phyloP scores from a whole-genome alignment of 2,797 vertebrate genomes.

The Mormyrops attenuatus region DNA sequence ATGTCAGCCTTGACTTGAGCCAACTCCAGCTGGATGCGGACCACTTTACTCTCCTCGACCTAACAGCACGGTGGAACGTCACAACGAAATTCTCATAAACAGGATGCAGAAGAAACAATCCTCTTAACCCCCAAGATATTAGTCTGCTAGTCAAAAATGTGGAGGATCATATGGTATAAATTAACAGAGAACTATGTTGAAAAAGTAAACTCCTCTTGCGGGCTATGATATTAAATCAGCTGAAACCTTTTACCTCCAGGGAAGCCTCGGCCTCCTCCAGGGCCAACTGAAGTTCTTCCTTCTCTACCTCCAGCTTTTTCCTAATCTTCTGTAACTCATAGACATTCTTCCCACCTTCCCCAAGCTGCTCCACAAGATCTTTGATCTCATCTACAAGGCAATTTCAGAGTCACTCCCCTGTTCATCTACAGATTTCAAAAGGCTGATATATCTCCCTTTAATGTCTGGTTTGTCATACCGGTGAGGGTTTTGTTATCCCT shows the following conservation, averaged over 20 bases:
- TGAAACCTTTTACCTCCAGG: conserved; percentile 52
- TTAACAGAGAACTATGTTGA: not conserved
- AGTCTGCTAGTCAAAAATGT: not conserved
- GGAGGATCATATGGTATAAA: not conserved
- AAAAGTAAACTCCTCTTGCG: not conserved
- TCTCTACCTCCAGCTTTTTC: conserved; percentile 64
- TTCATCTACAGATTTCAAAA: not conserved
- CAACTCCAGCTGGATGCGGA: conserved; percentile 60
- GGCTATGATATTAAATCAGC: not conserved
- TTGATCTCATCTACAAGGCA: conserved; percentile 62
- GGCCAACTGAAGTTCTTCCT: conserved; percentile 65
- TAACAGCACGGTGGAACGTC: conserved; percentile 30
- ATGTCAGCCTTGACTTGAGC: conserved; percentile 66
- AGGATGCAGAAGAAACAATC: not conserved
- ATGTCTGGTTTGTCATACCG: conserved; percentile 35
- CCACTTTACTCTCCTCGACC: conserved; percentile 64
- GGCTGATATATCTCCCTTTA: not conserved
- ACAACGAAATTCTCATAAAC: not conserved
- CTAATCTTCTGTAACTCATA: conserved; percentile 61
- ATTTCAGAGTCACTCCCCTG: not conserved
- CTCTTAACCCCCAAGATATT: not conserved
- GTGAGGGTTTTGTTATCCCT: conserved; percentile 56
- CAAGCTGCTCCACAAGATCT: conserved; percentile 66
- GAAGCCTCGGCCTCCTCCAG: conserved; percentile 64
- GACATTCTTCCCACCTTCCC: conserved; percentile 54